Conservation (phyloP, 2,888 invertebrate genomes). For the Pardosa pseudoannulata region DNA sequence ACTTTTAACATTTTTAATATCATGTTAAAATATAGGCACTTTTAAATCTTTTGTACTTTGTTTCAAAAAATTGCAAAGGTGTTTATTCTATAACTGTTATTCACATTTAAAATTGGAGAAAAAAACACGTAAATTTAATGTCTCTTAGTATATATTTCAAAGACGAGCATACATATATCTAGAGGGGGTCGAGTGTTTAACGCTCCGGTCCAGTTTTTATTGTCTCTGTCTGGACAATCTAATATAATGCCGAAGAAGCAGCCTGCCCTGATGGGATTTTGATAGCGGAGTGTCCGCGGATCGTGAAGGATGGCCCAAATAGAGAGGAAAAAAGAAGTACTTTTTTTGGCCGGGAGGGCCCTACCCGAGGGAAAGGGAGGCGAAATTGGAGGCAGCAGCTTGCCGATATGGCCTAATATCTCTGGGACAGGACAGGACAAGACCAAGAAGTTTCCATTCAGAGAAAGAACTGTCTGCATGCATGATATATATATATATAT, state of each 20-base stretch:
- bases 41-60: too few relatives aligned
- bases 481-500: too few relatives aligned
- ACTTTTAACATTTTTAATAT: too few relatives aligned
- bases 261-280: conserved; percentile 63
- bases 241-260: conserved; percentile 8
- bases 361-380: conserved; percentile 21
- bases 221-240: conserved; percentile 4
- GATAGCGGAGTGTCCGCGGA: conserved; percentile 64
- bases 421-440: conserved; percentile 60
- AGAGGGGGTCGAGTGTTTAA: too few relatives aligned
- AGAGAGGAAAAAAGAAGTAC: conserved; percentile 45
- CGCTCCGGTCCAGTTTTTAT: not conserved
- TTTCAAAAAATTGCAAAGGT: too few relatives aligned
- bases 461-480: not conserved
- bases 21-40: too few relatives aligned
- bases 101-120: too few relatives aligned
- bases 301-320: conserved; percentile 59
- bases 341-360: conserved; percentile 8
- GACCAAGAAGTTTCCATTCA: conserved; percentile 17
- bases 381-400: conserved; percentile 63
- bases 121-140: too few relatives aligned
- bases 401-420: conserved; percentile 68
- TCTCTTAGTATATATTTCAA: too few relatives aligned
- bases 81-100: too few relatives aligned
- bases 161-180: too few relatives aligned